Base-by-base conservation (phyloP, 2,113 vertebrate species). In the Gulo gulo region DNA sequence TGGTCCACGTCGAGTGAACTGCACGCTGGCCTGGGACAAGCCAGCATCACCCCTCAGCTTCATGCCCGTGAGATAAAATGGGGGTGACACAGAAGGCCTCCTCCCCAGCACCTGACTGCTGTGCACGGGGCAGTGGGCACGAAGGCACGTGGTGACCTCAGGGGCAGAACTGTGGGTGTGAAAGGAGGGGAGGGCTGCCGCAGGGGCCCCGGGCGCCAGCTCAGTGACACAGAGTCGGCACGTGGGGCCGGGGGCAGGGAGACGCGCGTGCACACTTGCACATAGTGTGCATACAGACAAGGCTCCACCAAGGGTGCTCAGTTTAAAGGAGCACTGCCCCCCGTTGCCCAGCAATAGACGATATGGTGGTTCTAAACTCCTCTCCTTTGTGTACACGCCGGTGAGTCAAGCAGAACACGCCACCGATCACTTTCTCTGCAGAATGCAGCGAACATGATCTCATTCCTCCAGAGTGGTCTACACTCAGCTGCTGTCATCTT, bases 51-150 rank as follows among this genome's bases (percentile, higher is more conserved):
- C 24, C 2, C 21, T 2, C 2, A 23, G 57, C 36, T 26, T 82
- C 21, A 11, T 0, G 8, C 11, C 42, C n/a, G 18, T 29, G 59
- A 80, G 26, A 34, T 45, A 36, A 16, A 11, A 13, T 2, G 31
- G 76, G 61, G 71, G 2, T 20, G 73, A 18, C 1, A 2, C 39
- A 11, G 55, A 6, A 11, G 29, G 52, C 26, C 13, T 16, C n/a
- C 20, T 29, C 10, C 15, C 24, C 23, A 4, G 2, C 13, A 15
- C 83, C 3, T 3, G 42, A 65, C 3, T 15, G 73, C 3, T 15
- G 1, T 0, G 9, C 36, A 12, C 0, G 4, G 63, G 63, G 16
- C 42, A 10, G 31, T 0, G n/a, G 74, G 15, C 13, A 4, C 0
- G 10, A 14, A 18, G 67, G 31, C 55, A 12, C 0, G 1, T 5